Evolutionary conservation across 2,888 invertebrate genomes (phyloP), one percentile per base, ranked within the genome.

Genomic region (Ophioninae sp.): DNA sequence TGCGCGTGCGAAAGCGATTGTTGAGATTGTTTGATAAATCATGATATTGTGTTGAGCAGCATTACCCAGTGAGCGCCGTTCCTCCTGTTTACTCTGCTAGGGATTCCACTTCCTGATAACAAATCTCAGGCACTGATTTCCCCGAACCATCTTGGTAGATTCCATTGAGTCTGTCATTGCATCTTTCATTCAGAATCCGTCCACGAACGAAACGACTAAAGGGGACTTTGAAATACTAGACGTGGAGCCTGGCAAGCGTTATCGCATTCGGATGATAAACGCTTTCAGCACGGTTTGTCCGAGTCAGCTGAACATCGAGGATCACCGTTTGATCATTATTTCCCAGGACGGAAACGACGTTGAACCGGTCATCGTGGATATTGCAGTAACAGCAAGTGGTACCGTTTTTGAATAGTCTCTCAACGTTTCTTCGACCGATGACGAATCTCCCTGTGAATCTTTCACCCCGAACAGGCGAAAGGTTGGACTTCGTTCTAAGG

Each of bases 401-500:
- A 50, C 13, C 5, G 17, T 50, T 17, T 30, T 30, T 30, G 30
- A 3, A 50, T 50, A 17, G 2, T 17, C 2, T 50, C 17, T 50
- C 50, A 3, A 50, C 13, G 13, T 50, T 10, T 17, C 13, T 50
- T 50, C 17, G 17, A 13, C 17, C 1, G 7, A 7, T 23, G 17
- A 6, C 6, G 20, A 56, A 23, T 17, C 17, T 30, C 50, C 64
- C 17, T 13, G 50, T 50, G 13, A 6, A 3, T 70, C 61, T 37
- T 68, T 0, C 0, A 5, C 39, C 65, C 30, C 8, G 93, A 92
- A 79, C 93, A 93, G 96, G 96, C 0, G 96, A 96, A 89, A 93
- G 96, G 23, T 94, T 94, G 91, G 96, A 96, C 86, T 94, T 95
- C 7, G 93, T 95, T 0, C 88, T 96, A 6, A 89, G 90, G 44